Evolutionary conservation across 2,113 vertebrate species (phyloP).

Genomic region (Argyrosomus japonicus): DNA sequence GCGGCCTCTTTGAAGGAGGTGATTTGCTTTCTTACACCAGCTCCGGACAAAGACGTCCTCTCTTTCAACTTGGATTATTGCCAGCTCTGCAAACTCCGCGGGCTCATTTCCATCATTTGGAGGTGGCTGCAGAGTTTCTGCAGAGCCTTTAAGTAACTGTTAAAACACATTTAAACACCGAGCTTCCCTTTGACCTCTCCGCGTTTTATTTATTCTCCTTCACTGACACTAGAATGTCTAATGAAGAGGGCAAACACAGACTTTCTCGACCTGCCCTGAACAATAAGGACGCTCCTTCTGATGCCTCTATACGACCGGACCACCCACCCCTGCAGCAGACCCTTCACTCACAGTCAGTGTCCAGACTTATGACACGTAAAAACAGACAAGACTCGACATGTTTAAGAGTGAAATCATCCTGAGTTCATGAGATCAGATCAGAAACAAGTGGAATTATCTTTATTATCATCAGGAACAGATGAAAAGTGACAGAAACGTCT

Average conservation of each 20-base stretch:
- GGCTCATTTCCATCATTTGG: constrained; percentile 80
- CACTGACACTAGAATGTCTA: constrained; percentile 84
- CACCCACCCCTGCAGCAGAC: constrained; percentile 73
- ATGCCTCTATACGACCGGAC: constrained; percentile 54
- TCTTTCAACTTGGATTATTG: constrained; percentile 84
- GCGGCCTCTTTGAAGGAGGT: constrained; percentile 74
- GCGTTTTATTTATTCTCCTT: constrained; percentile 75
- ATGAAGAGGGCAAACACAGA: constrained; percentile 85
- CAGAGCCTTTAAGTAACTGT: constrained; percentile 77
- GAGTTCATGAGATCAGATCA: background rate
- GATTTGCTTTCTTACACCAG: constrained; percentile 75
- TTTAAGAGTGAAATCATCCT: background rate
- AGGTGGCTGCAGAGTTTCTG: constrained; percentile 58
- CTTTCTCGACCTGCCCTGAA: constrained; percentile 55
- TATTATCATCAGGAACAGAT: background rate
- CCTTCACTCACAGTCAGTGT: constrained; percentile 2
- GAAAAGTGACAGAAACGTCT: no score
- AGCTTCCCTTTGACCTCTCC: constrained; percentile 77
- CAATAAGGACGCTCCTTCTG: constrained; percentile 62
- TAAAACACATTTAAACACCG: constrained; percentile 82
- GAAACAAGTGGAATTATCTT: background rate
- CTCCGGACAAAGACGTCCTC: constrained; percentile 62
- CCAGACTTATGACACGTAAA: background rate
- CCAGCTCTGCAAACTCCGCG: constrained; percentile 85
- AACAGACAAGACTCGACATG: background rate